A percentile compares a stretch with the other conserved stretches of the same genome.
These are phyloP conservation scores for Leptinotarsa juncta DNA, from an alignment of 2,888 invertebrate species.

Conservation along the genomic window DNA sequence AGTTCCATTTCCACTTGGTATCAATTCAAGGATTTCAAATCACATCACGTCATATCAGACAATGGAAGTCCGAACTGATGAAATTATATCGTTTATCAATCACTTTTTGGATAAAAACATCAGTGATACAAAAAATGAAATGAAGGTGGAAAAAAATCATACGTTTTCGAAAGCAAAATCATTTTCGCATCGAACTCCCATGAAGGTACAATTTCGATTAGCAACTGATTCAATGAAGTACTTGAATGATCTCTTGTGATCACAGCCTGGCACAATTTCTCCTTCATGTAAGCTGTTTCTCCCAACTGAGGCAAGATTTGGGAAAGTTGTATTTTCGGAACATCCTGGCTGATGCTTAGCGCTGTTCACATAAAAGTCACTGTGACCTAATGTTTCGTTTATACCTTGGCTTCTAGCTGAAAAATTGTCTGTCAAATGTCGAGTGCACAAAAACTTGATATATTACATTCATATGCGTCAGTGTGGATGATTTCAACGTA, in stretches of 20 bases:
- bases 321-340: slow-evolving; percentile 52
- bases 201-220: slow-evolving; percentile 59
- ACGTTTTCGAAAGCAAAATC: slow-evolving; percentile 58
- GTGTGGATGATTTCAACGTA: slow-evolving; percentile 74
- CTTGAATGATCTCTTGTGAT: slow-evolving; percentile 64
- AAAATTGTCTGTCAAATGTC: slow-evolving; percentile 18
- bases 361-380: slow-evolving; percentile 64
- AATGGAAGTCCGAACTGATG: too few species aligned
- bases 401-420: slow-evolving; percentile 63
- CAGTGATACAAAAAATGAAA: background rate
- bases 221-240: slow-evolving; percentile 64
- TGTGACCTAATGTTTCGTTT: slow-evolving; percentile 60
- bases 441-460: background rate
- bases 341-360: slow-evolving; percentile 63
- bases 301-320: slow-evolving; percentile 54
- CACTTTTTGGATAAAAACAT: too few species aligned
- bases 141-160: slow-evolving; percentile 1
- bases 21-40: too few species aligned
- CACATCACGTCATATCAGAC: too few species aligned
- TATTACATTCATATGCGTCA: slow-evolving; percentile 61
- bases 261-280: slow-evolving; percentile 63
- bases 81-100: too few species aligned
- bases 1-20: too few species aligned
- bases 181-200: slow-evolving; percentile 61
- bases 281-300: slow-evolving; percentile 57